Evolutionary conservation across 1,140 invertebrate species (phyloP).

Genomic region (Cyrtorhinus lividipennis): DNA sequence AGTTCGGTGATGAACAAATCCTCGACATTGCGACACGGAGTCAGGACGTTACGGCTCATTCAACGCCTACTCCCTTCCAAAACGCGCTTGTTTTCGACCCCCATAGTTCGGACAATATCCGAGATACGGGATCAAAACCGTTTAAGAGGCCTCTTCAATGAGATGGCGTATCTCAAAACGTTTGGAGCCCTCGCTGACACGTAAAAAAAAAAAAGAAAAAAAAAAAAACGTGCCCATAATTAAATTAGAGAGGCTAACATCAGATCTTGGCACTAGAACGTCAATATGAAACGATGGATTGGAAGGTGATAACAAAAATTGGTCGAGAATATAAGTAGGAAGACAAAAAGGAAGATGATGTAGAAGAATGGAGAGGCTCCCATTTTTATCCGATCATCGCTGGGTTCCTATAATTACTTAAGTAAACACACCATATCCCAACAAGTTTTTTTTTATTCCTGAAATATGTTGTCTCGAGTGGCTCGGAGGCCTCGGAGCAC

Average conservation of each 20-base stretch:
- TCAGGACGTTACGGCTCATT: no score
- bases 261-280: not conserved
- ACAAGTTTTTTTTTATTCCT: not conserved
- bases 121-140: not conserved
- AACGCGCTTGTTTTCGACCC: no score
- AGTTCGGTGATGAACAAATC: no score
- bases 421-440: constrained; percentile 6
- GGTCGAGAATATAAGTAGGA: not conserved
- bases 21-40: no score
- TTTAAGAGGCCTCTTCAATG: not conserved
- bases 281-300: not conserved
- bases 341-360: not conserved
- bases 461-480: no score
- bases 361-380: not conserved
- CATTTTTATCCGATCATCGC: not conserved
- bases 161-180: not conserved
- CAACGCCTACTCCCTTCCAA: no score
- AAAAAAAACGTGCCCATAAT: no score
- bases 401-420: constrained; percentile 5
- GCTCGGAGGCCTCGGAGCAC: no score
- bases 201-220: no score
- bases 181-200: no score
- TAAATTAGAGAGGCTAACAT: not conserved
- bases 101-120: no score
- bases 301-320: not conserved